Base-by-base conservation (phyloP, 1,140 invertebrate species). In the Drepana arcuata region DNA sequence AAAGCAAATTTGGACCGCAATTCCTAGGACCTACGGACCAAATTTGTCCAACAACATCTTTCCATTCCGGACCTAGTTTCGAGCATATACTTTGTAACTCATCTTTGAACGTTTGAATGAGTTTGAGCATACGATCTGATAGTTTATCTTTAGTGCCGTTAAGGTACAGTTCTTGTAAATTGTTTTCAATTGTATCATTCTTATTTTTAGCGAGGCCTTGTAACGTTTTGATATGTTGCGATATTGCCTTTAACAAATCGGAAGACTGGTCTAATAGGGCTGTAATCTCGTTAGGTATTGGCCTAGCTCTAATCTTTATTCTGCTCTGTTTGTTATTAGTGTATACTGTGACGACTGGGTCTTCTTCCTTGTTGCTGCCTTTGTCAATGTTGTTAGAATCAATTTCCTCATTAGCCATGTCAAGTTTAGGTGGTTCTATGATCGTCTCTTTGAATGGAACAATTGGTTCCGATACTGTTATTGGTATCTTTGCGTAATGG, bases 401-500 rank as follows among this genome's bases (percentile, higher is more conserved):
- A 53, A 95, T 94, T 14, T 87, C 87, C 85, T 96, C 95, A 73
- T 97, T 96, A 0, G 95, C 90, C 92, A 95, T 94, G 61, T 97
- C 95, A 1, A 93, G 70, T 61, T 89, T 94, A 0, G 94, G 94
- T 9, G 90, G 90, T 16, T 87, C 86, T 0, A 99, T 88, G 41
- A 98, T 88, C 0, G 97, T 99, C 80, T 99, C 98, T 52, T 95
- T 86, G 54, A 99, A 97, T 7, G 97, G 94, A 2, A 99, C 96
- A 50, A 99, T 99, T 0, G 97, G 97, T 57, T 94, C 90, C 0
- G 97, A 99, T 0, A 94, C 95, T 49, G 91, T 91, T 6, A 99
- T 85, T 23, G 95, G 90, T 37, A 98, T 88, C 70, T 95, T 95
- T 0, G 95, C 94, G 84, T 95, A 97, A 51, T 90, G 88, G 28